These are phyloP conservation scores for Caiman crocodilus DNA, from an alignment of 2,797 vertebrate genomes.

Conservation along the genomic window DNA sequence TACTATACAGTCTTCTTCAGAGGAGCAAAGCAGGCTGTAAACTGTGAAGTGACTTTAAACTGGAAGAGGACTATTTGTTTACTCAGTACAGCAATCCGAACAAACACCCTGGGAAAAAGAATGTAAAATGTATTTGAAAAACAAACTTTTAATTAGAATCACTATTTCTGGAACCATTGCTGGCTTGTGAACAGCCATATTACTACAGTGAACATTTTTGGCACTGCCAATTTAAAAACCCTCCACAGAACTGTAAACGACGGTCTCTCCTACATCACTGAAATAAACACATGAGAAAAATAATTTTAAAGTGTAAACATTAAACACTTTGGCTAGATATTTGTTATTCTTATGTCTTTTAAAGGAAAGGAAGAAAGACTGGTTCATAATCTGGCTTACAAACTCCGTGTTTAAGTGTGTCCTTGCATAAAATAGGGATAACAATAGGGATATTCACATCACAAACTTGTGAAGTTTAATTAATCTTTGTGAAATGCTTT, in stretches of 20 bases:
- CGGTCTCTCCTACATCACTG: constrained; percentile 1
- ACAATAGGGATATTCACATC: neutral
- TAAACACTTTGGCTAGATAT: constrained; percentile 34
- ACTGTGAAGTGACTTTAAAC: constrained; percentile 42
- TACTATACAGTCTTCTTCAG: constrained; percentile 70
- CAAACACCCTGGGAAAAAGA: neutral
- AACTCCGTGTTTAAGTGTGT: neutral
- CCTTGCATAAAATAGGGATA: neutral
- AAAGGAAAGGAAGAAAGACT: neutral
- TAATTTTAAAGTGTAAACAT: neutral
- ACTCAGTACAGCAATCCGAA: constrained; percentile 33
- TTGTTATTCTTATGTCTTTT: neutral
- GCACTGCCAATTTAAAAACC: constrained; percentile 44
- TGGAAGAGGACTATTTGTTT: constrained; percentile 19
- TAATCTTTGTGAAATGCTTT: constrained; percentile 26
- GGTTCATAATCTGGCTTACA: neutral
- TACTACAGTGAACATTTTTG: constrained; percentile 38
- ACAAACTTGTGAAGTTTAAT: neutral
- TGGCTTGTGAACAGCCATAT: neutral
- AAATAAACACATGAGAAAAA: neutral
- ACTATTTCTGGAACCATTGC: constrained; percentile 58
- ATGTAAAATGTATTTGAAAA: constrained; percentile 58
- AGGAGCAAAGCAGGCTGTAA: constrained; percentile 73
- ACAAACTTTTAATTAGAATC: constrained; percentile 58
- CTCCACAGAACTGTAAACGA: constrained; percentile 2